A percentile compares a stretch with the other conserved stretches of the same genome.
phyloP scores from a whole-genome alignment of 1,140 invertebrate genomes.

The Geopemphigus sp. region DNA sequence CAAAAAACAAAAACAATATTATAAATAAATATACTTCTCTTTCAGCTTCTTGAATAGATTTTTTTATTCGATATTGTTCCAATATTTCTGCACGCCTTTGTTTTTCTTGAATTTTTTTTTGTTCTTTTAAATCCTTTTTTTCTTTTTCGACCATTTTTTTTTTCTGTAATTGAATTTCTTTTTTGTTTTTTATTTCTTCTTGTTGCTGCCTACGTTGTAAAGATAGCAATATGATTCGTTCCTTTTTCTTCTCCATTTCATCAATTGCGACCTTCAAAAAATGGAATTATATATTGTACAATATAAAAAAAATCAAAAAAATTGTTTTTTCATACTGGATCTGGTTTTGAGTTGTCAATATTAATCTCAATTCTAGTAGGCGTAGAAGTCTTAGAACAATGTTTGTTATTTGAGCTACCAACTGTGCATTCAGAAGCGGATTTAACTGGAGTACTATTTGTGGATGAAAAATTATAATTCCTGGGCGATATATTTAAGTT shows the following conservation, averaged over 20 bases:
- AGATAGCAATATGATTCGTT: constrained; percentile 81
- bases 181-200: constrained; percentile 79
- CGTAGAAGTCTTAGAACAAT: not conserved
- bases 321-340: constrained; percentile 11
- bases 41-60: constrained; percentile 88
- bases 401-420: not conserved
- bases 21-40: constrained; percentile 62
- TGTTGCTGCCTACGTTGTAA: constrained; percentile 82
- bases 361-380: constrained; percentile 13
- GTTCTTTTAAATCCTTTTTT: constrained; percentile 79
- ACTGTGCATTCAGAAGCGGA: constrained; percentile 1
- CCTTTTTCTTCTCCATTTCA: constrained; percentile 87
- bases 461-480: not conserved
- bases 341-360: constrained; percentile 41
- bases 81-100: constrained; percentile 81
- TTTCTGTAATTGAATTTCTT: constrained; percentile 80
- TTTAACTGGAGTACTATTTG: constrained; percentile 7
- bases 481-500: constrained; percentile 24
- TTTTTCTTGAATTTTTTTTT: constrained; percentile 89
- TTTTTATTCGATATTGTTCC: constrained; percentile 92
- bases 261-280: constrained; percentile 70
- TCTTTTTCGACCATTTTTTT: constrained; percentile 74
- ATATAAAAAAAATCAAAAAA: not conserved
- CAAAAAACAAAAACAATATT: too few relatives aligned
- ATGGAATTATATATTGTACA: constrained; percentile 5